Conservation (phyloP, 2,797 vertebrate genomes). For the Pseudochirops cupreus region DNA sequence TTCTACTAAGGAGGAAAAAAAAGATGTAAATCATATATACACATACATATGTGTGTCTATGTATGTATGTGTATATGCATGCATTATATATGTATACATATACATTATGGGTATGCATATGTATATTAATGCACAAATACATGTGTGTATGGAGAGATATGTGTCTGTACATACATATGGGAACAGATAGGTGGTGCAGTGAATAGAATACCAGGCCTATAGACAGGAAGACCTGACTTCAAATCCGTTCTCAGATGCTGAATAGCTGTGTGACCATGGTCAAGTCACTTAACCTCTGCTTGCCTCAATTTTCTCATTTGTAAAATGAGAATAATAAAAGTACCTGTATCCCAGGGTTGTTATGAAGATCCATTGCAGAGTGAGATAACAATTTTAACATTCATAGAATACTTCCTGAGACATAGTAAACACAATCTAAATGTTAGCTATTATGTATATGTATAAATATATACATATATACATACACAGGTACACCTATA, state of each 20-base stretch:
- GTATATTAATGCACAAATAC: too few species aligned
- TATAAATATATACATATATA: background rate
- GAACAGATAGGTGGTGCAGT: background rate
- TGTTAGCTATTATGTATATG: background rate
- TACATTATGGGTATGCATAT: too few species aligned
- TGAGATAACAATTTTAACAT: background rate
- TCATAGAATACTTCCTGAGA: background rate
- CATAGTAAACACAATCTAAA: background rate
- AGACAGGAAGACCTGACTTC: background rate
- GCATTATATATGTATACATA: too few species aligned
- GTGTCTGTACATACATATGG: too few species aligned
- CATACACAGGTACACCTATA: background rate
- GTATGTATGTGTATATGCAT: too few species aligned
- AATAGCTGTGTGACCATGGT: background rate
- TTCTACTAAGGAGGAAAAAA: background rate
- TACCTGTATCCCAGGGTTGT: conserved; percentile 30
- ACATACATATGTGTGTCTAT: too few species aligned
- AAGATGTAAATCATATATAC: background rate
- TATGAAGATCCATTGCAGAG: background rate
- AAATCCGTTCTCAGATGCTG: background rate
- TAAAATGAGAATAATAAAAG: conserved; percentile 2
- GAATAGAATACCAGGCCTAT: background rate
- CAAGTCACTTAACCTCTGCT: background rate
- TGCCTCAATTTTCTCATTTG: conserved; percentile 14
- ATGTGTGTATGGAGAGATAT: too few species aligned